These are phyloP conservation scores for Silurus glanis DNA, from an alignment of 2,113 vertebrate species.

Conservation along the genomic window DNA sequence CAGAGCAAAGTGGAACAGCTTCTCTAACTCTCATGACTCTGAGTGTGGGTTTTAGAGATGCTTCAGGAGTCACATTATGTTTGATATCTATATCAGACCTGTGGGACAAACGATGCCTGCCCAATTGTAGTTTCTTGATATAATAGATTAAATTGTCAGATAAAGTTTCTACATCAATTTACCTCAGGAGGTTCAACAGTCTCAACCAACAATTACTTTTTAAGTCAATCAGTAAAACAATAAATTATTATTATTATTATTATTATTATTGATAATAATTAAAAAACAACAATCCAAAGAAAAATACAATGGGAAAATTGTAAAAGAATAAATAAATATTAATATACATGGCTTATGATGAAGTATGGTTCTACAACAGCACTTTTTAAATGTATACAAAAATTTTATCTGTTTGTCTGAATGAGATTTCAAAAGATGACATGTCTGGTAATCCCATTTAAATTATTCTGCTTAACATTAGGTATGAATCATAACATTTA, in stretches of 20 bases:
- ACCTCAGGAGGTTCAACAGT: background rate
- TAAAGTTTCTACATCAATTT: background rate
- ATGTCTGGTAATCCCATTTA: background rate
- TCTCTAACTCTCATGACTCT: slow-evolving; percentile 33
- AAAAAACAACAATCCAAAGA: background rate
- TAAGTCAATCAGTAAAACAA: background rate
- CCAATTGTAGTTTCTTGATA: background rate
- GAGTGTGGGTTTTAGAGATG: slow-evolving; percentile 10
- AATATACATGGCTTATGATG: background rate
- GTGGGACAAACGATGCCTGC: background rate
- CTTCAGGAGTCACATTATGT: background rate
- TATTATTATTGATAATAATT: no score
- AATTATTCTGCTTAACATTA: background rate
- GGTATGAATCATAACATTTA: background rate
- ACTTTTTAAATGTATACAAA: background rate
- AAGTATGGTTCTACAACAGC: background rate
- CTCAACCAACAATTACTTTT: no score
- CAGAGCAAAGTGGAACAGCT: slow-evolving; percentile 35
- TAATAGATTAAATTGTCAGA: background rate
- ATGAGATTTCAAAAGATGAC: background rate
- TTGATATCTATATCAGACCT: background rate
- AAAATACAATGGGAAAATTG: background rate
- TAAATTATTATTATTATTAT: no score
- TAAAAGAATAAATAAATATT: background rate
- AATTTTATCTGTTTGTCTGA: background rate